A percentile compares a stretch with the other conserved stretches of the same genome.
These are phyloP conservation scores for Agrochola macilenta DNA, from an alignment of 2,888 invertebrate genomes.

Conservation along the genomic window DNA sequence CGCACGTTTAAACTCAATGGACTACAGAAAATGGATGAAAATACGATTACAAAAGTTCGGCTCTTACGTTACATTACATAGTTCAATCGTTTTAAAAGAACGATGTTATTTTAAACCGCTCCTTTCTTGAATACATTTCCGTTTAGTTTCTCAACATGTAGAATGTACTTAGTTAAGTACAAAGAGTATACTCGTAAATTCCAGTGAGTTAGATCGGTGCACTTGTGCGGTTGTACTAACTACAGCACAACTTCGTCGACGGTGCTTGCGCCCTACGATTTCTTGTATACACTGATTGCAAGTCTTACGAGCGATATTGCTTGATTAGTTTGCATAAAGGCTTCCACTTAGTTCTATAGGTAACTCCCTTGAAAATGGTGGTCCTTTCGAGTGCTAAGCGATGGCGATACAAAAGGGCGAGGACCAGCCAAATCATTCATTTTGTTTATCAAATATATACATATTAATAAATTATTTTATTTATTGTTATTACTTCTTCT, in stretches of 20 bases:
- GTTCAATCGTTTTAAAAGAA: background rate
- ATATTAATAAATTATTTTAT: too few relatives aligned
- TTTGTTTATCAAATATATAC: background rate
- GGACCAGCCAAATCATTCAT: background rate
- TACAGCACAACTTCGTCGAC: slow-evolving; percentile 38
- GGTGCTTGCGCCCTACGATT: background rate
- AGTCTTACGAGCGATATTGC: slow-evolving; percentile 6
- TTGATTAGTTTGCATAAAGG: background rate
- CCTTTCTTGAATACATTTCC: slow-evolving; percentile 1
- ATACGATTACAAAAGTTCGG: too few relatives aligned
- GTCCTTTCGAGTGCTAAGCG: background rate
- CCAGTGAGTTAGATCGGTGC: slow-evolving; percentile 25
- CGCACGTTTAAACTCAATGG: too few relatives aligned
- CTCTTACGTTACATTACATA: background rate
- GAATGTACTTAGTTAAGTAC: background rate
- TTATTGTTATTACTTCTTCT: too few relatives aligned
- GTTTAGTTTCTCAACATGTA: background rate
- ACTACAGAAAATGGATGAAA: too few relatives aligned
- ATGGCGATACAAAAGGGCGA: background rate
- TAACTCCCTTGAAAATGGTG: background rate
- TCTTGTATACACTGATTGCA: slow-evolving; percentile 14
- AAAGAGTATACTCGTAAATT: slow-evolving; percentile 32
- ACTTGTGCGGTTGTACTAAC: slow-evolving; percentile 41
- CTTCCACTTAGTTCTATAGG: background rate
- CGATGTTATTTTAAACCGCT: background rate